Evolutionary conservation across 2,888 invertebrate genomes (phyloP), one percentile per base, ranked within the genome.

Genomic region (Cryptocheilus praepositus): DNA sequence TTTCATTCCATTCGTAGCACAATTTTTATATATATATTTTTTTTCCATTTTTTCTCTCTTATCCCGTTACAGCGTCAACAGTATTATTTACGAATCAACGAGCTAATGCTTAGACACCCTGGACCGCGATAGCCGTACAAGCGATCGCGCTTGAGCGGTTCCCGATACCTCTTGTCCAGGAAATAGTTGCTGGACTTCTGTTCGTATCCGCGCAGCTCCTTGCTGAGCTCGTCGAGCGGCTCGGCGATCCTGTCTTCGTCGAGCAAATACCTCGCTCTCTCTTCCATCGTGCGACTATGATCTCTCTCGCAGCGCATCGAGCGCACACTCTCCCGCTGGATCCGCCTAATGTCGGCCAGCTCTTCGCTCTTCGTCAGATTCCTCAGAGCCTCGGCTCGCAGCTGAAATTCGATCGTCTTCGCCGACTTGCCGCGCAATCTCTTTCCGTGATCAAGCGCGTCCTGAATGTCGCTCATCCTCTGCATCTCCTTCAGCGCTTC

Each of bases 401-500:
- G 69, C 18, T 89, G 86, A 59, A 86, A 85, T 71, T 88, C 93
- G 70, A 95, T 95, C 54, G 93, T 93, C 83, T 91, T 92, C 5
- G 95, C 95, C 2, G 95, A 95, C 90, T 93, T 95, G 58, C 94
- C 95, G 81, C 93, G 91, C 55, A 94, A 86, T 80, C 89, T 90
- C 74, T 91, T 91, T 0, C 83, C 84, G 22, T 83, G 82, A 11
- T 87, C 83, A 8, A 84, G 67, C 0, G 82, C 82, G 18, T 85
- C 83, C 46, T 81, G 79, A 0, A 85, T 74, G 25, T 85, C 81
- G 53, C 73, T 74, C 66, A 82, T 76, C 66, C 64, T 62, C 61
- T 87, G 87, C 16, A 86, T 72, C 54, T 88, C 88, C 36, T 73
- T 79, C 18, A 88, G 62, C 0, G 83, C 76, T 59, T 80, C 81